Conservation (phyloP, 2,113 vertebrate species). For the Spizaetus ornatus region DNA sequence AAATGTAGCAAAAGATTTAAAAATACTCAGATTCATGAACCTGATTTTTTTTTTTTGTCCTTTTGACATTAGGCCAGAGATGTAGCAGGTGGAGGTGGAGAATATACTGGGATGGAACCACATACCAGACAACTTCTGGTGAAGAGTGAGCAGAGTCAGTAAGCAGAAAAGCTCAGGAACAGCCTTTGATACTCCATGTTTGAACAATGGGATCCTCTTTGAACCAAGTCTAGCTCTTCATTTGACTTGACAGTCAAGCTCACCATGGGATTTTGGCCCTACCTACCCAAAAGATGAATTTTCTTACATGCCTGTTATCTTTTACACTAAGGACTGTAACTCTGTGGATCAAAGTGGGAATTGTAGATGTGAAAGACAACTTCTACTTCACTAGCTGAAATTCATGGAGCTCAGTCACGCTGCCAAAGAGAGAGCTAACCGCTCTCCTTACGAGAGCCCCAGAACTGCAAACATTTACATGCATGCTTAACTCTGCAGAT, state of each 20-base stretch:
- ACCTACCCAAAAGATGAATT: background rate
- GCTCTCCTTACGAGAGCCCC: background rate
- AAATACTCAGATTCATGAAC: background rate
- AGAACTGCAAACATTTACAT: background rate
- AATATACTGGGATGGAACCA: background rate
- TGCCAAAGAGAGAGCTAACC: background rate
- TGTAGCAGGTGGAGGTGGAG: background rate
- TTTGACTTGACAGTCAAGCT: background rate
- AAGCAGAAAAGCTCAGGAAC: background rate
- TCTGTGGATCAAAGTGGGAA: background rate
- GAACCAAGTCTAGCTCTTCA: background rate
- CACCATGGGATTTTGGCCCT: background rate
- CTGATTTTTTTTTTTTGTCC: background rate
- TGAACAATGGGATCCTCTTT: background rate
- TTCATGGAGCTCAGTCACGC: accelerated
- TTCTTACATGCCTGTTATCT: background rate
- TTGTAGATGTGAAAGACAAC: background rate
- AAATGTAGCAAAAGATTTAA: background rate
- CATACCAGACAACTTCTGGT: background rate
- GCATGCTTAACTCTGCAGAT: background rate
- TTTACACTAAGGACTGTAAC: background rate
- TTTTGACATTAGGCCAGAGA: background rate
- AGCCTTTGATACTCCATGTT: background rate
- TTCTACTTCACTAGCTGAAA: background rate
- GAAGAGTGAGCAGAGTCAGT: background rate